Base-by-base conservation (phyloP, 2,797 vertebrate genomes). In the Cyclopterus lumpus region DNA sequence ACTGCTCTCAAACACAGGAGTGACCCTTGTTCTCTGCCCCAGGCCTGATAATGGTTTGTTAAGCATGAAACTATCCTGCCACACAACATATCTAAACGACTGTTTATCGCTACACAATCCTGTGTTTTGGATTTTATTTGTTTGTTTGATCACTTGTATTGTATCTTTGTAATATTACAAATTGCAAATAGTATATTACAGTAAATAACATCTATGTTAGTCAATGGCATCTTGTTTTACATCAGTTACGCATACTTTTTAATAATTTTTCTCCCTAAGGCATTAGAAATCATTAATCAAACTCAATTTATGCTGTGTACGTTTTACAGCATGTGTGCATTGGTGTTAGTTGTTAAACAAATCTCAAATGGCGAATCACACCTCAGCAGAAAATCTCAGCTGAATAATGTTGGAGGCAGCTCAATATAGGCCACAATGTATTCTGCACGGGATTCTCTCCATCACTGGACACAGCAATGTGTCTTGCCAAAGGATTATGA, bases 401-500 rank as follows among this genome's bases (percentile, higher is more conserved):
- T 82, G 75, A 86, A 75, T 80, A 61, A 73, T 57, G 71, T 60
- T 34, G 68, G 49, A 73, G 28, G 68, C 73, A 55, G 61, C 78
- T 80, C 55, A 62, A 55, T 75, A 26, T 73, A 68, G 83, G 70
- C 72, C 82, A 64, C 54, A 61, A 2, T 75, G 61, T 38, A 75
- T 86, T 68, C 67, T 86, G 78, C 71, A 59, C 61, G 44, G 67
- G 67, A 73, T 78, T 83, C 62, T 76, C 77, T 81, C 72, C 77
- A 20, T 62, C 28, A 20, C 70, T 81, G 83, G 48, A 80, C 48
- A 65, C 75, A 73, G 69, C 83, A 81, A 82, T 49, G 67, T 55
- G 81, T 76, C 79, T 84, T 83, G 84, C 81, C 80, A 85, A 44
- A 64, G 87, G 86, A 91, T 90, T 91, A 90, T 83, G 86, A 87